Evolutionary conservation across 2,113 vertebrate species (phyloP).

Genomic region (Cebus imitator): DNA sequence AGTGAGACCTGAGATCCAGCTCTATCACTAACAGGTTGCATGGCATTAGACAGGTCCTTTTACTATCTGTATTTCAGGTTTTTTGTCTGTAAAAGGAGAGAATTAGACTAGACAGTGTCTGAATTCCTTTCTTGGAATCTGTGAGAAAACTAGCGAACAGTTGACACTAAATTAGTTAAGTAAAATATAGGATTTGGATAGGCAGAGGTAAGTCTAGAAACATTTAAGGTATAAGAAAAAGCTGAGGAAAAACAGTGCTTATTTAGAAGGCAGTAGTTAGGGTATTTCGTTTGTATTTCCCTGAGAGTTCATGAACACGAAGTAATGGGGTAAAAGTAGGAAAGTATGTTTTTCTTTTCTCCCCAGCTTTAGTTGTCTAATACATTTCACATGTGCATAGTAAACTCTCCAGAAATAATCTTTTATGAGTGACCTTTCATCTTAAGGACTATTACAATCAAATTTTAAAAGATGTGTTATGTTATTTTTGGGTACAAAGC

Average conservation of each 20-base stretch:
- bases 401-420: neutral
- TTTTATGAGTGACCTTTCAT: neutral
- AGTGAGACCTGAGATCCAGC: neutral
- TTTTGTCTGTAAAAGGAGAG: neutral
- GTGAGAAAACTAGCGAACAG: neutral
- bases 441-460: neutral
- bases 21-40: neutral
- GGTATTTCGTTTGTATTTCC: neutral
- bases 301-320: neutral
- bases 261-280: neutral
- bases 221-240: neutral
- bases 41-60: neutral
- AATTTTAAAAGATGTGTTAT: neutral
- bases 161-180: neutral
- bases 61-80: neutral
- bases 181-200: neutral
- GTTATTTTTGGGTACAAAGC: neutral
- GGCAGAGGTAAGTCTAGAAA: neutral
- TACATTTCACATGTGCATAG: neutral
- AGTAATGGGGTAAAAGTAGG: neutral
- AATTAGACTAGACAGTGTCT: neutral
- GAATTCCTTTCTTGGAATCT: constrained; percentile 3
- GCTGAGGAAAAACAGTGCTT: neutral
- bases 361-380: neutral
- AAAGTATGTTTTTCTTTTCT: neutral